phyloP scores from a whole-genome alignment of 2,888 invertebrate species.

The Linyphia triangularis region DNA sequence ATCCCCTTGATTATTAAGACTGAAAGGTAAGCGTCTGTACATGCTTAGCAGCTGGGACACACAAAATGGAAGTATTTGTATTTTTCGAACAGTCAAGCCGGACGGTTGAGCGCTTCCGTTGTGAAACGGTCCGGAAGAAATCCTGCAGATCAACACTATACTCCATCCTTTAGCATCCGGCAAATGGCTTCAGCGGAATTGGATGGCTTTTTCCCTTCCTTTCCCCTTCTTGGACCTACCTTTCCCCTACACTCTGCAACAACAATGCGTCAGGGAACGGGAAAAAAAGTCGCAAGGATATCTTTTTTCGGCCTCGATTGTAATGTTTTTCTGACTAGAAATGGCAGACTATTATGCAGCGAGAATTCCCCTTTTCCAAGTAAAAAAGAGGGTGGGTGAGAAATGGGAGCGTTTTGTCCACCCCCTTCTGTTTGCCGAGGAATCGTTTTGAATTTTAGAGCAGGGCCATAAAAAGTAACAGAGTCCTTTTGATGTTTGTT shows the following conservation, averaged over 20 bases:
- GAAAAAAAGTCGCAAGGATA: neutral
- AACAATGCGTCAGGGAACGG: slow-evolving; percentile 5
- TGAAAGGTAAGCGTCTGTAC: neutral
- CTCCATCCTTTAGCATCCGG: slow-evolving; percentile 30
- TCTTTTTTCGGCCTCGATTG: neutral
- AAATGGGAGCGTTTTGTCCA: neutral
- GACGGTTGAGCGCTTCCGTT: slow-evolving; percentile 39
- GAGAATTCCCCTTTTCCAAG: neutral
- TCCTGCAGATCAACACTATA: slow-evolving; percentile 53
- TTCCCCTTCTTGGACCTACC: neutral
- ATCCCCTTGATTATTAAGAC: slow-evolving; percentile 32
- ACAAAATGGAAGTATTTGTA: slow-evolving; percentile 38
- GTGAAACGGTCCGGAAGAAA: slow-evolving; percentile 50
- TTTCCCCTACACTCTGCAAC: slow-evolving; percentile 8
- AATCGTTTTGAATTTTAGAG: slow-evolving; percentile 38
- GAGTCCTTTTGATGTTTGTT: slow-evolving; percentile 13
- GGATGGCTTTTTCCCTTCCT: slow-evolving; percentile 39
- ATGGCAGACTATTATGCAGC: slow-evolving; percentile 34
- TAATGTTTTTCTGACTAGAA: slow-evolving; percentile 28
- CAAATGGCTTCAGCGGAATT: slow-evolving; percentile 58
- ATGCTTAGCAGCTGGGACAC: neutral
- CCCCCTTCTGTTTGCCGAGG: neutral
- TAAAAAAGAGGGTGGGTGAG: neutral
- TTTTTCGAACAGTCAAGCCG: slow-evolving; percentile 25
- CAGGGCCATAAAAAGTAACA: slow-evolving; percentile 49